phyloP scores from a whole-genome alignment of 2,888 invertebrate species.

The Meandrusa payeni region DNA sequence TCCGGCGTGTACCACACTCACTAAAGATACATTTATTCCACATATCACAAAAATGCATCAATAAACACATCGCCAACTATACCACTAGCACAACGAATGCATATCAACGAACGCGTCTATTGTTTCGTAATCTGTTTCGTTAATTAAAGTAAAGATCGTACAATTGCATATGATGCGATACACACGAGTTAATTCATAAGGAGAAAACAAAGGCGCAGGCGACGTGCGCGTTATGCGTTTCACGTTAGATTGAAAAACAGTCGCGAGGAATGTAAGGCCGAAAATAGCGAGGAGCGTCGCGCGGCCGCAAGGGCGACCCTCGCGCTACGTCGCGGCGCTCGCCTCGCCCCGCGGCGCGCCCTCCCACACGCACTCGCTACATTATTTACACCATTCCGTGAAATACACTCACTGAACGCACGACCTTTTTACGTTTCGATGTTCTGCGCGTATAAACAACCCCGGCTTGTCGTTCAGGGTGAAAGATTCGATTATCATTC shows the following conservation, averaged over 20 bases:
- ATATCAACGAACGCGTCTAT: neutral
- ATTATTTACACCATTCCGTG: conserved; percentile 69
- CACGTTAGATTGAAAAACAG: conserved; percentile 79
- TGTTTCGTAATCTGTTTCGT: neutral
- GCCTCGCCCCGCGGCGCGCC: conserved; percentile 25
- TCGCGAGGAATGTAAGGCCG: conserved; percentile 75
- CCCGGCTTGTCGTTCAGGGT: conserved; percentile 44
- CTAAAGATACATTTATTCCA: conserved; percentile 43
- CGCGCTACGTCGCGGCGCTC: conserved; percentile 50
- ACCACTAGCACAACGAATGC: neutral
- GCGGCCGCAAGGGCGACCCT: conserved; percentile 69
- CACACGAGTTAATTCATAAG: conserved; percentile 28
- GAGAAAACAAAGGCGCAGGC: conserved; percentile 67
- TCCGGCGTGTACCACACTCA: conserved; percentile 43
- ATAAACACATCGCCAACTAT: conserved; percentile 10
- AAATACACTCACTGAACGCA: conserved; percentile 50
- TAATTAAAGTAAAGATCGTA: no score
- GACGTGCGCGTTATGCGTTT: conserved; percentile 72
- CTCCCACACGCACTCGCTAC: conserved; percentile 50
- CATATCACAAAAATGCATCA: conserved; percentile 44
- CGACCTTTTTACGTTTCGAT: conserved; percentile 56
- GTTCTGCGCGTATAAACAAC: conserved; percentile 48
- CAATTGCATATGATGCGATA: no score
- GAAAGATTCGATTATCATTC: conserved; percentile 23
- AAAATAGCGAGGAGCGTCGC: conserved; percentile 76